Conservation (phyloP, 2,888 invertebrate species). For the Xylota sylvarum region DNA sequence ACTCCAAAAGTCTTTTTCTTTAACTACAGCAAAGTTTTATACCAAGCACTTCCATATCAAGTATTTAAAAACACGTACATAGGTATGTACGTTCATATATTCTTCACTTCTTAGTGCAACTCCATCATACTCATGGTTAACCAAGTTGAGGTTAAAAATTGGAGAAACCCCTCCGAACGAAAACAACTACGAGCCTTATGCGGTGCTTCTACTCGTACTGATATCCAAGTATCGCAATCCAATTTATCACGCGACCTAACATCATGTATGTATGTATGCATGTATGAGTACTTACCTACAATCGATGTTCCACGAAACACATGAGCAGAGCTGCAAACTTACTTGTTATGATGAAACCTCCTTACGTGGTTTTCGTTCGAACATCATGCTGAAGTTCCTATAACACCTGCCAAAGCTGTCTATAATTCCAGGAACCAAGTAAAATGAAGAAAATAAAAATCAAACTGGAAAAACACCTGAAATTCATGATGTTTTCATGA, state of each 20-base stretch:
- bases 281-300: too few species aligned
- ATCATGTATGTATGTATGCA: not conserved
- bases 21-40: too few species aligned
- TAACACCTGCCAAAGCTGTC: conserved; percentile 25
- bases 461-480: conserved; percentile 31
- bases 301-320: conserved; percentile 1
- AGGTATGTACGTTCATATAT: too few species aligned
- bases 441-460: not conserved
- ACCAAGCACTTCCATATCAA: not conserved
- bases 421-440: conserved; percentile 13
- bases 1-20: too few species aligned
- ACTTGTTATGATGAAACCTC: conserved; percentile 24
- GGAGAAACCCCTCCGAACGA: not conserved
- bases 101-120: not conserved
- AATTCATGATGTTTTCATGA: conserved; percentile 61
- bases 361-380: conserved; percentile 17
- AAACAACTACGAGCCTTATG: conserved; percentile 4
- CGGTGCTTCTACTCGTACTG: not conserved
- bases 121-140: not conserved
- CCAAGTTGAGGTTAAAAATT: conserved; percentile 6
- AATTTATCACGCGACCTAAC: conserved; percentile 29
- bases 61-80: not conserved
- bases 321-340: conserved; percentile 5
- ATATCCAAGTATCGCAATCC: conserved; percentile 23
- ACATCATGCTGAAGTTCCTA: conserved; percentile 5